Percentiles rank a stretch among this genome's conserved stretches.
Evolutionary conservation across 2,797 vertebrate genomes (phyloP).

Genomic region (Echiichthys vipera): DNA sequence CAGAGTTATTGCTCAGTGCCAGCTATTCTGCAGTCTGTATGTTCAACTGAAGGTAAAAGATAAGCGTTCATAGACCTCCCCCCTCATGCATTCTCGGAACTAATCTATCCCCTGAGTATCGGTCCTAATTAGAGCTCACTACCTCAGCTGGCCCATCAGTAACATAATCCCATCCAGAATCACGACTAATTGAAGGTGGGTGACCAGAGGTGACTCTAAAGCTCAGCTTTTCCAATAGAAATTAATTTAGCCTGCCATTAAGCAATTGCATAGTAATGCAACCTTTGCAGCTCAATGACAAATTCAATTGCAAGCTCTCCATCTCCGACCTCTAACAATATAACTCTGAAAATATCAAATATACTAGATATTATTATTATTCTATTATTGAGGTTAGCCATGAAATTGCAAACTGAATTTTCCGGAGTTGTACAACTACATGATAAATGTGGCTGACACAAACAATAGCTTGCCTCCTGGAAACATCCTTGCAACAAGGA

Average conservation of each 20-base stretch:
- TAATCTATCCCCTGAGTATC: slow-evolving; percentile 66
- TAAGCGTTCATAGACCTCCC: slow-evolving; percentile 14
- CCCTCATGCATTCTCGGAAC: slow-evolving; percentile 25
- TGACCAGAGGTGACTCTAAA: slow-evolving; percentile 55
- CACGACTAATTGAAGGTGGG: slow-evolving; percentile 54
- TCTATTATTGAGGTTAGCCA: slow-evolving; percentile 56
- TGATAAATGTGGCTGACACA: slow-evolving; percentile 68
- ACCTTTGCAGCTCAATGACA: slow-evolving; percentile 48
- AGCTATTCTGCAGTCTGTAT: slow-evolving; percentile 15
- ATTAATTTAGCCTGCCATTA: slow-evolving; percentile 60
- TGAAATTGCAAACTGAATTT: slow-evolving; percentile 56
- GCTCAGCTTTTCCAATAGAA: slow-evolving; percentile 60
- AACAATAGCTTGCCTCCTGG: slow-evolving; percentile 55
- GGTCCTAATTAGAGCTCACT: slow-evolving; percentile 61
- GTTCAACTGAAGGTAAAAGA: slow-evolving; percentile 33
- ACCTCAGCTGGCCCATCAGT: slow-evolving; percentile 74
- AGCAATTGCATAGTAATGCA: slow-evolving; percentile 39
- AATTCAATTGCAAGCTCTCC: slow-evolving; percentile 54
- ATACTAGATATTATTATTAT: slow-evolving; percentile 44
- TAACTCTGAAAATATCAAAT: slow-evolving; percentile 41
- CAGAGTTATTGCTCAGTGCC: slow-evolving; percentile 12
- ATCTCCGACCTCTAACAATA: slow-evolving; percentile 25
- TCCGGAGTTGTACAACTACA: slow-evolving; percentile 50
- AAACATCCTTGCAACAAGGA: slow-evolving; percentile 59
- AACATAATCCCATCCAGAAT: slow-evolving; percentile 68